Evolutionary conservation across 2,888 invertebrate genomes (phyloP), one percentile per base, ranked within the genome.

Genomic region (Hofmannophila pseudospretella): DNA sequence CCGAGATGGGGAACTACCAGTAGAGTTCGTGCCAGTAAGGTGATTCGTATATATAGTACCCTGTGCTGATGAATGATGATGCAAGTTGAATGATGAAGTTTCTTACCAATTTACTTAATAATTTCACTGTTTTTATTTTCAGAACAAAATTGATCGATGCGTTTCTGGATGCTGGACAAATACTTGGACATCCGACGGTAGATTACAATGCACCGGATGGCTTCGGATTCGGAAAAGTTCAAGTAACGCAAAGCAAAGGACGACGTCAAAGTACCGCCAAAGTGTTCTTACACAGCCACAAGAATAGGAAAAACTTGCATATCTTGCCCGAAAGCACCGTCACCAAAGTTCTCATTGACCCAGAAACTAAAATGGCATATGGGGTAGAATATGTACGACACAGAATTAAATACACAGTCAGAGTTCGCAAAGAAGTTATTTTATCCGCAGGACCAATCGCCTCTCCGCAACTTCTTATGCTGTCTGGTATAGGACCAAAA

Each of bases 391-490:
- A 91, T 44, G 69, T 88, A 1, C 88, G 90, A 36, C 85, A 90
- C 9, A 80, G 80, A 11, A 49, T 73, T 7, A 62, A 62, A 19
- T 73, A 75, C 42, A 78, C 73, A 7, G 90, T 90, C 0, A 74
- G 67, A 30, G 94, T 93, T 0, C 88, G 88, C 1, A 94, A 92
- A 64, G 96, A 96, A 78, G 92, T 98, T 0, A 93, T 97, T 36
- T 58, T 97, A 9, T 92, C 94, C 8, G 95, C 95, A 1, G 97
- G 97, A 0, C 90, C 96, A 1, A 92, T 98, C 45, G 95, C 94
- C 56, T 94, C 96, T 0, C 96, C 97, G 0, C 97, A 98, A 69
- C 67, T 98, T 2, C 87, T 98, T 7, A 95, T 97, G 94, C 71
- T 98, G 3, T 96, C 96, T 4, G 96, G 96, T 0, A 61, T 90